A percentile compares a stretch with the other conserved stretches of the same genome.
Evolutionary conservation across 2,797 vertebrate genomes (phyloP).

Genomic region (Hemitrygon akajei): DNA sequence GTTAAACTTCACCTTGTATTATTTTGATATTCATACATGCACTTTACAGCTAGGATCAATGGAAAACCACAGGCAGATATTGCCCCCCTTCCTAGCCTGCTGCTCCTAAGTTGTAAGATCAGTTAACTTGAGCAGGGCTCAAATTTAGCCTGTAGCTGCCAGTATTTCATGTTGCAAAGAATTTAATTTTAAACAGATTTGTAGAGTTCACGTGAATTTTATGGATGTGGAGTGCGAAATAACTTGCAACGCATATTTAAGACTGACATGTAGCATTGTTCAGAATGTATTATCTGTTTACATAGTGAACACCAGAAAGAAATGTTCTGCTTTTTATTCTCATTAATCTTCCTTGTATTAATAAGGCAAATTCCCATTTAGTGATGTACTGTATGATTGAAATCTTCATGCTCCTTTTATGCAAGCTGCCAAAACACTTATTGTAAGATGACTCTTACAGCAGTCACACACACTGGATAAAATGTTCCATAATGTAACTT

Average conservation of each 20-base stretch:
- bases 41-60: background rate
- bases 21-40: background rate
- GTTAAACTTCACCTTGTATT: background rate
- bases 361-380: slow-evolving; percentile 29
- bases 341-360: background rate
- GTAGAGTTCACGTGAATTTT: background rate
- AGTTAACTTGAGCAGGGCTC: background rate
- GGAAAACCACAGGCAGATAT: background rate
- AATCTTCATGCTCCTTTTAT: slow-evolving; percentile 20
- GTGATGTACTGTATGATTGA: slow-evolving; percentile 16
- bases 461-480: slow-evolving; percentile 35
- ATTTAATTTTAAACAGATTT: slow-evolving; percentile 31
- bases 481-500: slow-evolving; percentile 36
- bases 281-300: background rate
- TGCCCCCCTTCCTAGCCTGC: background rate
- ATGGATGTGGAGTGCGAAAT: background rate
- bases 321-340: background rate
- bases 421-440: slow-evolving; percentile 37
- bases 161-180: background rate
- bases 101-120: background rate
- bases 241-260: background rate
- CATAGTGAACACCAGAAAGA: background rate
- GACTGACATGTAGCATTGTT: background rate
- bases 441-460: slow-evolving; percentile 32
- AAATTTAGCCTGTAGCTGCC: background rate